Evolutionary conservation across 2,888 invertebrate species (phyloP), one percentile per base, ranked within the genome.

Genomic region (Hypomecis atomaria): DNA sequence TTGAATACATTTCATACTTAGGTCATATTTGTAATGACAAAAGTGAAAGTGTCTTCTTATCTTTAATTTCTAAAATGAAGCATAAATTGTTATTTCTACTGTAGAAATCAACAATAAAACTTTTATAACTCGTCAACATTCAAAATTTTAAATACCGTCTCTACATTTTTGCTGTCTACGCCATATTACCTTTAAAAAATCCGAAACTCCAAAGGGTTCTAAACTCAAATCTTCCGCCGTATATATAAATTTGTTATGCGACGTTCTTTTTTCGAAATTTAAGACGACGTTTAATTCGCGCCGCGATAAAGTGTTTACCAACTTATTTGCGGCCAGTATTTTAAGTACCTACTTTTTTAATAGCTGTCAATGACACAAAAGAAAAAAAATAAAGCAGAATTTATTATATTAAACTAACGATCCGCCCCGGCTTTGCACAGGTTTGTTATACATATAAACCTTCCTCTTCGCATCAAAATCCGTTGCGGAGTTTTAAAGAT

Each of bases 261-360:
- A 74, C 71, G 73, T 83, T 84, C 79, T 82, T 85, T 85, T 84
- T 86, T 82, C 72, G 77, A 83, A 84, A 89, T 84, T 84, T 85
- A 86, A 85, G 81, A 73, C 79, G 82, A 82, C 82, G 77, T 78
- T 78, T 77, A 76, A 66, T 73, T 76, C 66, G 67, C 66, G 67
- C 70, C 68, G 76, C 84, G 88, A 87, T 89, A 89, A 89, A 89
- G 82, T 84, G 86, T 81, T 84, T 87, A 84, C 86, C 73, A 79
- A 85, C 86, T 87, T 87, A 86, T 87, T 89, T 85, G 81, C 67
- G 53, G 65, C 54, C 71, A 67, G 63, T 47, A 33, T 48, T 43
- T 40, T 40, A 40, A 38, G 0, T 33, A 33, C 23, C 37, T 38
- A 55, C 0, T 23, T 49, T 44, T 47, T 40, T 52, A 33, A 10